Evolutionary conservation across 2,888 invertebrate species (phyloP).

Genomic region (Yponomeuta sedellus): DNA sequence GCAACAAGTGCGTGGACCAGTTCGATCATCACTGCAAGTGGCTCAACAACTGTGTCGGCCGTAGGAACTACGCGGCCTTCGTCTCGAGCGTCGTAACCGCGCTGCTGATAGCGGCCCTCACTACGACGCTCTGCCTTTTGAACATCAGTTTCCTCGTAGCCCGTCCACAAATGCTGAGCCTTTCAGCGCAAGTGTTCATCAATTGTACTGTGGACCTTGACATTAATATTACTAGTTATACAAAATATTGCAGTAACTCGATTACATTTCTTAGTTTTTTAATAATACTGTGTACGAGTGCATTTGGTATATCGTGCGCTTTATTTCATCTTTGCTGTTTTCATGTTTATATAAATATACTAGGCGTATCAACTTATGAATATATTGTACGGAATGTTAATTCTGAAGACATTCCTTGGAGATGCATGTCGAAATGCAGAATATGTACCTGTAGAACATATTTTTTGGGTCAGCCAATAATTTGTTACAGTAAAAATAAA

Average conservation of each 20-base stretch:
- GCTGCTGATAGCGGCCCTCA: constrained; percentile 81
- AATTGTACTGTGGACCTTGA: constrained; percentile 43
- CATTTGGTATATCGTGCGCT: constrained; percentile 85
- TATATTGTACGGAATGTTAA: constrained; percentile 78
- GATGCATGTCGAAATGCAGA: constrained; percentile 21
- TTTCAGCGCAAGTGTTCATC: constrained; percentile 66
- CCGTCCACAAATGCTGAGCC: constrained; percentile 77
- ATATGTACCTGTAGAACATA: background rate
- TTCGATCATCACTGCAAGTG: constrained; percentile 99
- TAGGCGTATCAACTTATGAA: constrained; percentile 93
- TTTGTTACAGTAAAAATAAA: background rate
- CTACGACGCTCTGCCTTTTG: constrained; percentile 81
- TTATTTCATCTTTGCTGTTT: constrained; percentile 91
- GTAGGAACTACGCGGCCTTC: constrained; percentile 91
- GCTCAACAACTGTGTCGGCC: constrained; percentile 98
- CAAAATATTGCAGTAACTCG: constrained; percentile 49
- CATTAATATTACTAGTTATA: constrained; percentile 14
- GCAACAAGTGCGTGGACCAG: constrained; percentile 96
- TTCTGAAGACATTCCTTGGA: constrained; percentile 29
- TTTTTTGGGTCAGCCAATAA: background rate
- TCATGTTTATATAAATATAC: constrained; percentile 89
- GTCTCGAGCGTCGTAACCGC: constrained; percentile 88
- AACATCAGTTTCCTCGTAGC: constrained; percentile 82
- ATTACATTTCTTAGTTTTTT: constrained; percentile 55
- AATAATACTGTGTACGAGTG: constrained; percentile 79